These are phyloP conservation scores for Vesta saturnalis DNA, from an alignment of 2,888 invertebrate species.

Conservation along the genomic window DNA sequence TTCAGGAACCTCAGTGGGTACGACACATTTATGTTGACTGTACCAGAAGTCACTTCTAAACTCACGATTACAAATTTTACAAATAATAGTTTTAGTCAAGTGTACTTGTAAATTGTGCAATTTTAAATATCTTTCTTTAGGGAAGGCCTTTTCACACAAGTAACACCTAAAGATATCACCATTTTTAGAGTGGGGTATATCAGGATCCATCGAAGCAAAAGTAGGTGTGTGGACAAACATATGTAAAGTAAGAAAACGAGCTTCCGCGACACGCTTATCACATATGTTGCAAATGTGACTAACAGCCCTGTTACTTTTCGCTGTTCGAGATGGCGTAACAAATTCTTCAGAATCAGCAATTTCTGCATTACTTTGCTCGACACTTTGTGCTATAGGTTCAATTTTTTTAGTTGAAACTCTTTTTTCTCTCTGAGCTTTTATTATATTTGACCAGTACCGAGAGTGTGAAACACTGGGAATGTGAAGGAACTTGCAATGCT, in stretches of 20 bases:
- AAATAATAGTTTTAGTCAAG: constrained; percentile 20
- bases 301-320: neutral
- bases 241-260: constrained; percentile 19
- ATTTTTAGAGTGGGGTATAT: neutral
- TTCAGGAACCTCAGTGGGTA: constrained; percentile 8
- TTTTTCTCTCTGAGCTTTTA: neutral
- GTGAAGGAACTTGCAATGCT: constrained; percentile 24
- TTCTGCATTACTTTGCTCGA: neutral
- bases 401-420: neutral
- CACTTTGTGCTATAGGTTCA: neutral
- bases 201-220: neutral
- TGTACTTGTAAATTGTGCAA: constrained; percentile 32
- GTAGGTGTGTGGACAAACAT: constrained; percentile 29
- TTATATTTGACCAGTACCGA: constrained; percentile 7
- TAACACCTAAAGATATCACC: constrained; percentile 27
- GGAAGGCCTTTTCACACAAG: constrained; percentile 29
- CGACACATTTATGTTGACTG: constrained; percentile 20
- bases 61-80: constrained; percentile 24
- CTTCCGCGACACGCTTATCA: constrained; percentile 17
- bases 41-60: constrained; percentile 35
- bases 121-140: constrained; percentile 29
- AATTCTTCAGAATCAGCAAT: neutral
- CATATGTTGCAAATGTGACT: constrained; percentile 27
- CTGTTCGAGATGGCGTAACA: neutral
- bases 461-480: constrained; percentile 14